Base-by-base conservation (phyloP, 2,888 invertebrate genomes). In the Ochlodes sylvanus region DNA sequence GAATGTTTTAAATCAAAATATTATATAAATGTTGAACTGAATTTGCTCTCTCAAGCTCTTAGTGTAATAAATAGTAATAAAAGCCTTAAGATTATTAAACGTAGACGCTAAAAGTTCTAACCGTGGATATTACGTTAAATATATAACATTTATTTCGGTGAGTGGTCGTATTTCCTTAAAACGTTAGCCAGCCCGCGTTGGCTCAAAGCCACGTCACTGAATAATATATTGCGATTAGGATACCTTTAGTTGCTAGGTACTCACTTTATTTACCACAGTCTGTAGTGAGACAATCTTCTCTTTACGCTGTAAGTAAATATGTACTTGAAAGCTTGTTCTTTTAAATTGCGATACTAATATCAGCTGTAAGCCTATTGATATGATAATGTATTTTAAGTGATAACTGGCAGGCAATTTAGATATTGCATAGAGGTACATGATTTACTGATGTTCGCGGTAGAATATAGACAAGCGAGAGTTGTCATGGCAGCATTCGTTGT, bases 91-190 rank as follows among this genome's bases (percentile, higher is more conserved):
- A 54, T 54, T 54, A 54, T 54, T 54, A 54, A 54, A 54, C 7
- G 32, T 7, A 54, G 54, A 32, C 54, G 54, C 32, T 54, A 32
- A 32, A 32, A 54, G 32, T 14, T 54, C 21, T 54, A 32, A 50
- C 54, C 54, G 54, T 9, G 10, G 32, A 54, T 54, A 32, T 54
- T n/a, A 32, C 21, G 32, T 54, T 54, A 54, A 54, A 54, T 54
- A 54, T 54, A 27, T 54, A 19, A 54, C 54, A 54, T 54, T 54
- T 54, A 54, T 54, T 54, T 54, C 54, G 54, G 54, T 14, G 27
- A 54, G 54, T 54, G 54, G 54, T 32, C 54, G 54, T 54, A 32
- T 54, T 54, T 54, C 3, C 32, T 54, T 7, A n/a, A 54, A 54
- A 54, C 32, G 54, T 32, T 32, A 27, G 54, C 27, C 7, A 54